Evolutionary conservation across 1,140 invertebrate genomes (phyloP), one percentile per base, ranked within the genome.

Genomic region (Penaeus japonicus): DNA sequence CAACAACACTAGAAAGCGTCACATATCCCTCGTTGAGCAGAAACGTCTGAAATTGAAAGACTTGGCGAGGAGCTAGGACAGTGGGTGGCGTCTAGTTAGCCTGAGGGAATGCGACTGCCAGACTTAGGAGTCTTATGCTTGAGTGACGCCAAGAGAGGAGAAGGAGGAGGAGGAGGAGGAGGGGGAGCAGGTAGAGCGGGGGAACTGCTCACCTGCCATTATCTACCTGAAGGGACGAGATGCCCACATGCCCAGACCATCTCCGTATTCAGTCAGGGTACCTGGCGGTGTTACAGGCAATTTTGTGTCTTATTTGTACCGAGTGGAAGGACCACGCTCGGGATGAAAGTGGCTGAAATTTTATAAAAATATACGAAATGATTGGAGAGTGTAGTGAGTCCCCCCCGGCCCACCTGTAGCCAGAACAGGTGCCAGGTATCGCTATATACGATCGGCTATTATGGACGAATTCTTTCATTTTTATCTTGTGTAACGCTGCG

Each of bases 181-280:
- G 84, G 77, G 2, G 77, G 77, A 53, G 83, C 32, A n/a, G 62
- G 83, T 39, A 22, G 55, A 35, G 39, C 78, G 89, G 89, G 84
- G 89, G 84, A 84, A 83, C 89, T 84, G 80, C 89, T 86, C 89
- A 89, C 89, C 89, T 89, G 89, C 89, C 89, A 89, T 86, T 89
- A 89, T 89, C 89, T 89, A 87, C 89, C 89, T 89, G 88, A 88
- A 88, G 80, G 84, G 89, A 87, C 89, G 70, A 83, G 84, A 83
- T 89, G 81, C 89, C 89, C 89, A 79, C 84, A 89, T 89, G 85
- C 89, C 85, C 89, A 86, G 79, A 84, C 73, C 81, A 85, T 84
- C 86, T 77, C 79, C 54, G 77, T 88, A 75, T 82, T 88, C 70
- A 88, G 80, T 54, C 86, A 79, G 86, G 77, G 47, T 82, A 85